Evolutionary conservation across 1,140 invertebrate genomes (phyloP), one percentile per base, ranked within the genome.

Genomic region (Aricia agestis): DNA sequence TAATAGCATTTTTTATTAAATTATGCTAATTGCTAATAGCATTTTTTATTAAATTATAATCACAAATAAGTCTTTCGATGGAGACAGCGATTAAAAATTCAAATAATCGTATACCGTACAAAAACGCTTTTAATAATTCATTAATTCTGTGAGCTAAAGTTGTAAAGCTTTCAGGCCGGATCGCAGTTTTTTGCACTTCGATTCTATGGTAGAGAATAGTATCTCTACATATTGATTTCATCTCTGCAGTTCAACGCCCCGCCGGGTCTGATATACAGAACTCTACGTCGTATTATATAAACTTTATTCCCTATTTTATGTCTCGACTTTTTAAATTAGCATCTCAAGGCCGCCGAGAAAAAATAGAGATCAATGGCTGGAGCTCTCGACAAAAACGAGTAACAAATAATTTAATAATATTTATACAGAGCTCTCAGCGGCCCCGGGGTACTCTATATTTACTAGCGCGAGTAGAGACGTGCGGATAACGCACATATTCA

Each of bases 381-480:
- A 19, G 59, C 59, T 18, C 19, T 72, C 63, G 32, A 68, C 31
- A 67, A 65, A 68, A 68, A 68, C 67, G 68, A 72, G 42, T 65
- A 42, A 66, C 67, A 45, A 69, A 69, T 69, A 69, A 69, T 69
- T 69, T 31, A 69, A 69, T 69, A 69, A 69, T 69, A 69, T 69
- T 69, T 69, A 69, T 63, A 69, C 57, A 69, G 58, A 69, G 59
- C 59, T 63, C 18, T 63, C 17, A 18, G 19, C 59, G 19, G 59
- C 59, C 59, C n/a, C 59, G 11, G 59, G 59, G 18, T 63, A 63
- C 59, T 19, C 19, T 63, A 11, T 63, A 63, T 19, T 63, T 63
- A 63, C 59, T 19, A 11, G 18, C 59, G 11, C 18, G 10, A 3
- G 10, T 63, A 63, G 59, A 19, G 59, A 63, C 19, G 59, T 9